Base-by-base conservation (phyloP, 2,888 invertebrate species). In the Linnaemya vulpina region DNA sequence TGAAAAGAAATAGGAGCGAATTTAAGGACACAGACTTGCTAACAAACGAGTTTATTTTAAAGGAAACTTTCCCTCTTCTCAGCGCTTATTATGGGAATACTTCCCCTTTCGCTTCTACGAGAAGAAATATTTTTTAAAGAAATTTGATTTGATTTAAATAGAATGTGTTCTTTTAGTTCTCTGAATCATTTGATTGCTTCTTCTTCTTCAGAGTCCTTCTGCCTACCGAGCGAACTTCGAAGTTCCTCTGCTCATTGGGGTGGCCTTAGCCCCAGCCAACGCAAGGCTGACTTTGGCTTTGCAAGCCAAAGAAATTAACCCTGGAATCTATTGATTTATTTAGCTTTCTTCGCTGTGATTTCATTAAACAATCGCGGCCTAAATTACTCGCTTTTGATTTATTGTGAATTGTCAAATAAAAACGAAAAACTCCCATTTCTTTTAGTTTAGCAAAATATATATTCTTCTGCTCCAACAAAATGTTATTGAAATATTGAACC, bases 401-500 rank as follows among this genome's bases (percentile, higher is more conserved):
- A 30, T 30, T 22, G 13, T 25, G 25, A 55, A 53, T 25, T 53
- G 11, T 5, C 11, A 30, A 30, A 30, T 40, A 20, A 51, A n/a
- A 15, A 17, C 3, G 38, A 17, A 22, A 13, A 62, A 11, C 1
- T 40, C 13, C 8, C 30, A 30, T 30, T 58, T 58, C n/a, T 8
- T 30, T n/a, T 30, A 3, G 30, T 58, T n/a, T 9, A 30, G n/a
- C 3, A 11, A 49, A 67, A 67, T n/a, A n/a, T n/a, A n/a, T n/a
- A 15, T 46, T 20, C 38, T 62, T 20, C 30, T 30, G 2, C 25
- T 71, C n/a, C 17, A 35, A 62, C 10, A 25, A 58, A 71, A 70
- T 11, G 15, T 25, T 22, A 55, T 15, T 20, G 13, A 22, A 55
- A 43, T 43, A 65, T 25, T 49, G 35, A 13, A 17, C 9, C 65